phyloP scores from a whole-genome alignment of 2,797 vertebrate species.

The Cossypha polioptera region DNA sequence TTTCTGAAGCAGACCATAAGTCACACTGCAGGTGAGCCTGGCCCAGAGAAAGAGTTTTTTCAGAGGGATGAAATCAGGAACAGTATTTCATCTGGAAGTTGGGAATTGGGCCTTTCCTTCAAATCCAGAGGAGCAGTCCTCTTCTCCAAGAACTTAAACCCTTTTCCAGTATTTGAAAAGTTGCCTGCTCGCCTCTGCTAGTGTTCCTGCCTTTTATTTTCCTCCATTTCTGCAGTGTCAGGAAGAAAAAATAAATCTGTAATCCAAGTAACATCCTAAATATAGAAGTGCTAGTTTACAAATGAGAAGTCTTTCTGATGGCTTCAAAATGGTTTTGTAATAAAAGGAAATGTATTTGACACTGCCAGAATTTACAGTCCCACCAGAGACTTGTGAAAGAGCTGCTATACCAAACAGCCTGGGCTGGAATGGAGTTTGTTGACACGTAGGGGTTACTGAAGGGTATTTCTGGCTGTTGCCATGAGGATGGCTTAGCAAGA shows the following conservation, averaged over 20 bases:
- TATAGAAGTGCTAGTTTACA: slow-evolving; percentile 72
- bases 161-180: slow-evolving; percentile 15
- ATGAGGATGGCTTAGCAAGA: slow-evolving; percentile 47
- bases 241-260: slow-evolving; percentile 52
- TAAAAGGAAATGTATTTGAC: slow-evolving; percentile 72
- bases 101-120: neutral
- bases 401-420: slow-evolving; percentile 64
- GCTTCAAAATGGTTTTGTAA: slow-evolving; percentile 72
- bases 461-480: slow-evolving; percentile 67
- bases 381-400: slow-evolving; percentile 72
- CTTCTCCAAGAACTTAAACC: neutral
- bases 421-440: slow-evolving; percentile 58
- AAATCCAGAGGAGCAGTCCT: neutral
- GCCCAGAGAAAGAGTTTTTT: neutral
- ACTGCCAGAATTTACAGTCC: slow-evolving; percentile 65
- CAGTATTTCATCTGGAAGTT: neutral
- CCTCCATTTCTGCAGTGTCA: slow-evolving; percentile 46
- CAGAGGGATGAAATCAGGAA: neutral
- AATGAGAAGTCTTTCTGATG: slow-evolving; percentile 66
- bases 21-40: neutral
- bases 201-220: slow-evolving; percentile 43
- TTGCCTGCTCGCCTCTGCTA: neutral
- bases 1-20: neutral
- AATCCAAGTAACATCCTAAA: slow-evolving; percentile 69
- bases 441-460: slow-evolving; percentile 54